A percentile compares a stretch with the other conserved stretches of the same genome.
phyloP scores from a whole-genome alignment of 2,113 vertebrate genomes.

The Cromileptes altivelis region DNA sequence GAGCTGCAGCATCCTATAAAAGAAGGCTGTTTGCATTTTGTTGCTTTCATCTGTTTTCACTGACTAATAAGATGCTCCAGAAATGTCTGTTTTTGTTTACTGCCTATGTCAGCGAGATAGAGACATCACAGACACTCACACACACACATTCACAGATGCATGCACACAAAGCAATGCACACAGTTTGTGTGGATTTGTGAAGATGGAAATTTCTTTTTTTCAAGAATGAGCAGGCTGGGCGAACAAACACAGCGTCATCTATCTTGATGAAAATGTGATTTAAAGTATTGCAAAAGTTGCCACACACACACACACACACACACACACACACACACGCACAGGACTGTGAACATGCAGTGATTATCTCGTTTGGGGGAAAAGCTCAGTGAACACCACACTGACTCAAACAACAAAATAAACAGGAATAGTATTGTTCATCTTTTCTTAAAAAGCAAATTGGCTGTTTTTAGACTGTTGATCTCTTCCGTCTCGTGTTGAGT shows the following conservation, averaged over 20 bases:
- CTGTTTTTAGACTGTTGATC: slow-evolving; percentile 1
- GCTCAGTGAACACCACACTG: neutral
- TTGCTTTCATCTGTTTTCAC: slow-evolving; percentile 60
- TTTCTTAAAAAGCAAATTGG: neutral
- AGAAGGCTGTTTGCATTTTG: slow-evolving; percentile 52
- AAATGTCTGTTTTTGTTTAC: slow-evolving; percentile 64
- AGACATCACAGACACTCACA: slow-evolving; percentile 24
- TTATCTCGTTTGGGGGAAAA: neutral
- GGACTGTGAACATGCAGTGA: neutral
- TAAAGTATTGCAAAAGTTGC: slow-evolving; percentile 6
- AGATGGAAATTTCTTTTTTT: slow-evolving; percentile 26
- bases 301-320: neutral
- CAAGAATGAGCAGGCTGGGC: neutral
- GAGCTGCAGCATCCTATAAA: slow-evolving; percentile 41
- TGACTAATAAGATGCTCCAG: slow-evolving; percentile 55
- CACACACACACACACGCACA: neutral
- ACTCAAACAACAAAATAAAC: neutral
- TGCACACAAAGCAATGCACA: neutral
- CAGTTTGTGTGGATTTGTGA: neutral
- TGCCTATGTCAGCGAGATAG: slow-evolving; percentile 33
- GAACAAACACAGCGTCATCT: slow-evolving; percentile 17
- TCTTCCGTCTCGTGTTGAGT: neutral
- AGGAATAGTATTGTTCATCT: neutral
- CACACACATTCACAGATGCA: neutral
- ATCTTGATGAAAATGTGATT: slow-evolving; percentile 26